Evolutionary conservation across 2,888 invertebrate species (phyloP), one percentile per base, ranked within the genome.

Genomic region (Phlogophora meticulosa): DNA sequence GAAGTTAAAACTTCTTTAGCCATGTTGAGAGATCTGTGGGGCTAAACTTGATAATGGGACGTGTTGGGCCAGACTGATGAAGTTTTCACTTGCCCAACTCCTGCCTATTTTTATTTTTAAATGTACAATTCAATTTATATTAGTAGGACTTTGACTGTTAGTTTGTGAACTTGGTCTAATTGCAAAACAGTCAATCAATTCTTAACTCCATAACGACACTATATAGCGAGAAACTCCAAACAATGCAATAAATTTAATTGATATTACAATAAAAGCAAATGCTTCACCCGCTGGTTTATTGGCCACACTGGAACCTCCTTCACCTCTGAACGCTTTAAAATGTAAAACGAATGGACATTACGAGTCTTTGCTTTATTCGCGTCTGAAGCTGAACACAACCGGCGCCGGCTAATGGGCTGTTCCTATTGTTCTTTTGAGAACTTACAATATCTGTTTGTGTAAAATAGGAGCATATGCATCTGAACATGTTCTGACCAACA

Each of bases 271-370:
- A 28, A 28, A 5, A 28, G 28, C 28, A 28, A 28, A 28, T 5
- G 28, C 28, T 28, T 28, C 28, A 28, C 28, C 15, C 53, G 51
- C 51, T 46, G 15, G 7, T 46, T 15, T 40, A 32, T 32, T 13
- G 10, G 55, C 45, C 36, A 1, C 38, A 0, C 17, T 4, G n/a
- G 4, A 4, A 43, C 7, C n/a, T 24, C 43, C 48, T 79, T 48
- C 57, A 75, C 62, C 57, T 72, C 48, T 73, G 55, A 80, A 72
- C 74, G 53, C 58, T 85, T 79, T 78, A 83, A 83, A 85, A 84
- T 82, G 76, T 82, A 82, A 85, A 84, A 78, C 65, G 79, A 82
- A 81, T 78, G 70, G 72, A 62, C 48, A 59, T 59, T 66, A 59
- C 61, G 56, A 53, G 42, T 69, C 48, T 28, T 51, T 66, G 61